A percentile compares a stretch with the other conserved stretches of the same genome.
These are phyloP conservation scores for Oxyruncus cristatus DNA, from an alignment of 2,113 vertebrate genomes.

Conservation along the genomic window DNA sequence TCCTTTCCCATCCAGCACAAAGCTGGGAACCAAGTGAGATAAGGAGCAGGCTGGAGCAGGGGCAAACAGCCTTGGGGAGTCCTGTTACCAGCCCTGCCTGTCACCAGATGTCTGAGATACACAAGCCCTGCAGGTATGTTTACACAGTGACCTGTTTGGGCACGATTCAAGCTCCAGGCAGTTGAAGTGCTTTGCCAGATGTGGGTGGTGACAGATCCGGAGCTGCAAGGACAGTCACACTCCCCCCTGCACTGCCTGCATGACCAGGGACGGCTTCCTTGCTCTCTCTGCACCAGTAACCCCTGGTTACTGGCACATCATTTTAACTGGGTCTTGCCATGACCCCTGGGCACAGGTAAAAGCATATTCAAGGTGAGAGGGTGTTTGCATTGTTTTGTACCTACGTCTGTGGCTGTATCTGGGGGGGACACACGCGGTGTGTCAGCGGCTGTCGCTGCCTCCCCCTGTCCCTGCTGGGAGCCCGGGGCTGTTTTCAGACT, in stretches of 20 bases:
- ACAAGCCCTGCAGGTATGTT: background rate
- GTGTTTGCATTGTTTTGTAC: background rate
- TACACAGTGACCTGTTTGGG: slow-evolving; percentile 3
- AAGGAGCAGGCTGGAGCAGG: background rate
- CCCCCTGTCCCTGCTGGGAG: slow-evolving; percentile 2
- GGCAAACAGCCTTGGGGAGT: background rate
- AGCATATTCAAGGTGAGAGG: background rate
- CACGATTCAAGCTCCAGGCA: background rate
- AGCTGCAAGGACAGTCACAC: background rate
- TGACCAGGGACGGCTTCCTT: background rate
- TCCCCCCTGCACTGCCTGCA: background rate
- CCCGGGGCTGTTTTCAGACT: slow-evolving; percentile 14
- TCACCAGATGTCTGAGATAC: background rate
- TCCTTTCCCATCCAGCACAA: background rate
- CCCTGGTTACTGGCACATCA: background rate
- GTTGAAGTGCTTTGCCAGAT: background rate
- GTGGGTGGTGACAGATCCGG: background rate
- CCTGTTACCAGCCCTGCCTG: background rate
- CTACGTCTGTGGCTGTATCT: rapidly evolving
- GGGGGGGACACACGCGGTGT: background rate
- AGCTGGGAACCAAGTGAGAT: background rate
- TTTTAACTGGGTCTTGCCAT: background rate
- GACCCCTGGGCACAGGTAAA: background rate
- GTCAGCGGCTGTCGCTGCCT: background rate
- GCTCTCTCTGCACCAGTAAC: background rate